These are phyloP conservation scores for Cygnus atratus DNA, from an alignment of 2,113 vertebrate species.

Conservation along the genomic window DNA sequence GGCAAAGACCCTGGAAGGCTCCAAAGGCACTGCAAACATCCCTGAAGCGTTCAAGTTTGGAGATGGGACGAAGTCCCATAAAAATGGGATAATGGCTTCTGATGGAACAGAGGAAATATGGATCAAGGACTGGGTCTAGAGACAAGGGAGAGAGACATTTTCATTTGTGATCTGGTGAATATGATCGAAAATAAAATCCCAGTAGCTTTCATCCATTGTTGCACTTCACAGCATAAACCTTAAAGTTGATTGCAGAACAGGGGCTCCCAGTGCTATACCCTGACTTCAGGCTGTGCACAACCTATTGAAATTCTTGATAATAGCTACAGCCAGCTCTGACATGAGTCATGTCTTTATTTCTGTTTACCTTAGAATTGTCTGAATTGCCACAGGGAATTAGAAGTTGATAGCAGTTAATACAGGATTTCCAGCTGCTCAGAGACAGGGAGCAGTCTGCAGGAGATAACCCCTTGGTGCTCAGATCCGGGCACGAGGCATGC, in stretches of 20 bases:
- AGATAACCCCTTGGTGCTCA: background rate
- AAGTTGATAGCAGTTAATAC: background rate
- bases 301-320: conserved; percentile 23
- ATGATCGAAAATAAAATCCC: background rate
- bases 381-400: background rate
- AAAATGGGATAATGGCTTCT: background rate
- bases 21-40: background rate
- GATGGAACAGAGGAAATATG: background rate
- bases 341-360: conserved; percentile 19
- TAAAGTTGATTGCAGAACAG: background rate
- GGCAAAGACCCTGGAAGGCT: background rate
- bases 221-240: background rate
- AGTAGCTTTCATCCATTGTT: background rate
- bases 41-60: background rate
- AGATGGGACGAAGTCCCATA: background rate
- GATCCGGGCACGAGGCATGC: background rate
- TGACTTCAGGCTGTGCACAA: background rate
- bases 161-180: background rate
- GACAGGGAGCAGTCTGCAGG: background rate
- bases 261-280: background rate
- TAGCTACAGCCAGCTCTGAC: background rate
- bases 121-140: background rate
- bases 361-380: background rate
- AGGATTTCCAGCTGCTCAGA: background rate
- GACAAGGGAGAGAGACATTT: background rate